phyloP scores from a whole-genome alignment of 1,140 invertebrate species.

The Apis cerana region DNA sequence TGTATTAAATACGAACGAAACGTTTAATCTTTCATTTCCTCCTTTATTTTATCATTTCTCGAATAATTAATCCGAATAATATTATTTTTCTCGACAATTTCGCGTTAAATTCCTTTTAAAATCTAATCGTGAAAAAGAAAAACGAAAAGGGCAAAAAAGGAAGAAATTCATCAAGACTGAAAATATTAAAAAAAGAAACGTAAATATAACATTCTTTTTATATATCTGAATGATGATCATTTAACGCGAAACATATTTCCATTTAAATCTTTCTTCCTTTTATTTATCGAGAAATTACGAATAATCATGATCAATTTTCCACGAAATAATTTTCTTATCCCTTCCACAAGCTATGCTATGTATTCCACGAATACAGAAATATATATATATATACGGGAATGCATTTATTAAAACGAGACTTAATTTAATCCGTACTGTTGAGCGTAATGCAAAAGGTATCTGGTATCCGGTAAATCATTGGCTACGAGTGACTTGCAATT shows the following conservation, averaged over 20 bases:
- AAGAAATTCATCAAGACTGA: too few relatives aligned
- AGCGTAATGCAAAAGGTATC: background rate
- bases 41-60: background rate
- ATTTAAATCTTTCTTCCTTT: too few relatives aligned
- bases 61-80: background rate
- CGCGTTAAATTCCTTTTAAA: background rate
- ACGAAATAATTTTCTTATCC: background rate
- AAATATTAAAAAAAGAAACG: too few relatives aligned
- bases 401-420: conserved; percentile 12
- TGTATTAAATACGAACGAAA: too few relatives aligned
- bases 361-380: background rate
- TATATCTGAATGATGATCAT: too few relatives aligned
- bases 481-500: conserved; percentile 23
- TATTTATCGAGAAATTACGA: too few relatives aligned
- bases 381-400: background rate
- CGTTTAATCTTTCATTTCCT: background rate
- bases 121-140: background rate
- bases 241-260: too few relatives aligned
- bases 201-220: too few relatives aligned
- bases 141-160: background rate
- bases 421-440: background rate
- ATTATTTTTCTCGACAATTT: background rate
- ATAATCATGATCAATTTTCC: background rate
- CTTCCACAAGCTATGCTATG: too few relatives aligned
- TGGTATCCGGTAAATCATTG: conserved; percentile 7